These are phyloP conservation scores for Latrodectus hesperus DNA, from an alignment of 2,888 invertebrate genomes.

Conservation along the genomic window DNA sequence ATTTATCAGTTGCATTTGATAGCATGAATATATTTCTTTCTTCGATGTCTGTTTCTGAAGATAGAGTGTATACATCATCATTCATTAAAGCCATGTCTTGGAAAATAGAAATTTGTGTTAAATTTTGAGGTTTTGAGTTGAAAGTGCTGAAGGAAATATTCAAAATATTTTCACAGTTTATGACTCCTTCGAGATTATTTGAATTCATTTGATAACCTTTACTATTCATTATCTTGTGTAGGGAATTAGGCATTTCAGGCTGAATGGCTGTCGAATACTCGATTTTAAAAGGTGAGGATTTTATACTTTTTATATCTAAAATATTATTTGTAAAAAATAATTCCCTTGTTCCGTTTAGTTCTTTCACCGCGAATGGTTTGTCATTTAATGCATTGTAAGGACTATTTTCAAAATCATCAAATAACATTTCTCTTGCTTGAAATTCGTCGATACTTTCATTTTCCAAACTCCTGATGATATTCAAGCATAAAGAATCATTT, in stretches of 20 bases:
- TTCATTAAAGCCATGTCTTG: background rate
- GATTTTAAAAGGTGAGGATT: background rate
- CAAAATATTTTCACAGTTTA: background rate
- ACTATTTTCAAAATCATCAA: background rate
- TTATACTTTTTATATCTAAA: too few relatives aligned
- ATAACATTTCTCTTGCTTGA: background rate
- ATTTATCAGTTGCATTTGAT: background rate
- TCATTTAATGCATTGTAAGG: background rate
- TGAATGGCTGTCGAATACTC: background rate
- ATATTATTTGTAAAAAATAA: background rate
- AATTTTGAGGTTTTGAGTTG: background rate
- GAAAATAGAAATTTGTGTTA: background rate
- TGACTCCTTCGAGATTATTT: too few relatives aligned
- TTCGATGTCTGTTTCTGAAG: background rate
- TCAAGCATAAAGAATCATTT: constrained; percentile 47
- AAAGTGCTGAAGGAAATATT: background rate
- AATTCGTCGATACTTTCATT: background rate
- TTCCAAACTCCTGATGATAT: background rate
- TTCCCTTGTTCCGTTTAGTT: background rate
- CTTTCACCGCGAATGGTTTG: background rate
- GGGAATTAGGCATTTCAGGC: background rate
- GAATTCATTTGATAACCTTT: too few relatives aligned
- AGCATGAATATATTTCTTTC: background rate
- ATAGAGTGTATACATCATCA: constrained; percentile 10
- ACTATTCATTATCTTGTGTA: too few relatives aligned